Evolutionary conservation across 2,113 vertebrate genomes (phyloP), one percentile per base, ranked within the genome.

Genomic region (Hylia prasina): DNA sequence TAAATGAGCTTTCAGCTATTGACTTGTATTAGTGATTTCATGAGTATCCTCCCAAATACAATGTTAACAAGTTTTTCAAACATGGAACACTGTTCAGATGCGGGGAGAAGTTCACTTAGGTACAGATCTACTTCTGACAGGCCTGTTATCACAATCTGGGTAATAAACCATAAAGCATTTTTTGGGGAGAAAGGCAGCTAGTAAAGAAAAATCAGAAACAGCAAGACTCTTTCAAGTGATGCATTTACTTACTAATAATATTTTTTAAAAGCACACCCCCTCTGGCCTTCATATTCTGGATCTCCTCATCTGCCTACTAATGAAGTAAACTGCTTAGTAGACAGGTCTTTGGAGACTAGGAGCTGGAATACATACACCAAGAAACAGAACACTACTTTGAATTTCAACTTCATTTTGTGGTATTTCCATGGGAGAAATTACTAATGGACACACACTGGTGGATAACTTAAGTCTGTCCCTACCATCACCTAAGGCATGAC

Each of bases 231-330:
- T 86, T 83, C 45, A 86, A 58, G 37, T 31, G 7, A 50, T 44
- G 8, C 7, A 81, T 81, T 77, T 47, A 2, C 22, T 78, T 68
- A 50, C 4, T 58, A 45, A 37, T 6, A 76, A 45, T 28, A 57
- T 15, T 42, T 50, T 33, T 24, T 13, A 3, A n/a, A 70, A 17
- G 2, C 7, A 4, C 9, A 20, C 6, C 2, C 8, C 3, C 13
- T 40, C 39, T 13, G 10, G 3, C 16, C 16, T 20, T 6, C n/a
- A 9, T 57, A 40, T 63, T 79, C 18, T 10, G 12, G 30, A n/a
- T 64, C 5, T 87, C 30, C 30, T 89, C 9, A 58, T 83, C 82
- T 65, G 15, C 57, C 22, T 69, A 3, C 23, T 53, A 56, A 66
- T 15, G 11, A 78, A 75, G 19, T 33, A 71, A 93, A 63, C 24